These are phyloP conservation scores for Dasysyrphus tricinctus DNA, from an alignment of 2,888 invertebrate genomes.

Conservation along the genomic window DNA sequence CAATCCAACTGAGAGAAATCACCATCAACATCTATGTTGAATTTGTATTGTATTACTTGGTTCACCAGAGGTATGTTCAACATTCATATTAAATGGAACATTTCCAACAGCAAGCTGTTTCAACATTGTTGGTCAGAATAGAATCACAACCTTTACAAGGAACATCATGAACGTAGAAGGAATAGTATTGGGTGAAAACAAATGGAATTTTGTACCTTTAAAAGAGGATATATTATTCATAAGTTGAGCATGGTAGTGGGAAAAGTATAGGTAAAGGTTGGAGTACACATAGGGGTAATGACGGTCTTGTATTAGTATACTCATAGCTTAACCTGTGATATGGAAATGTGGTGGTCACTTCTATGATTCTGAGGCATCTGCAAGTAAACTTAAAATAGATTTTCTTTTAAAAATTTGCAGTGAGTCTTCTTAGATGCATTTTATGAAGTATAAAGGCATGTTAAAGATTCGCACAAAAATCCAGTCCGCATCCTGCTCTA, in stretches of 20 bases:
- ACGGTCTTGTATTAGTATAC: background rate
- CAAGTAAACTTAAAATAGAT: slow-evolving; percentile 46
- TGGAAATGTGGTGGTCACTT: slow-evolving; percentile 65
- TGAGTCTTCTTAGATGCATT: no score
- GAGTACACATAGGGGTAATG: no score
- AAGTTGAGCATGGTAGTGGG: background rate
- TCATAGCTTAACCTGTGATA: slow-evolving; percentile 58
- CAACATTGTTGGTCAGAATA: slow-evolving; percentile 32
- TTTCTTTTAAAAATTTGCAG: no score
- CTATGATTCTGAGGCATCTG: slow-evolving; percentile 40
- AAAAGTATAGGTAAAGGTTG: background rate
- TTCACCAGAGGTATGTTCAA: slow-evolving; percentile 47
- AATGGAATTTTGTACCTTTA: background rate
- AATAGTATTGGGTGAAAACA: background rate
- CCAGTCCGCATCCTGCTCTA: no score
- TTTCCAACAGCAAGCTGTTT: slow-evolving; percentile 16
- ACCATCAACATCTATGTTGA: slow-evolving; percentile 29
- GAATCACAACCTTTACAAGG: slow-evolving; percentile 41
- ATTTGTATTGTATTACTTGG: slow-evolving; percentile 37
- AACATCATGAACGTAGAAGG: background rate
- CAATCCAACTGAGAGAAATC: slow-evolving; percentile 27
- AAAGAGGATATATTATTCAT: slow-evolving; percentile 17
- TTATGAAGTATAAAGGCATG: no score
- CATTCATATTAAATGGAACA: slow-evolving; percentile 54
- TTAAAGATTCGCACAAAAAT: no score